A percentile compares a stretch with the other conserved stretches of the same genome.
Conservation (phyloP, 2,888 invertebrate genomes). For the Candidula unifasciata region DNA sequence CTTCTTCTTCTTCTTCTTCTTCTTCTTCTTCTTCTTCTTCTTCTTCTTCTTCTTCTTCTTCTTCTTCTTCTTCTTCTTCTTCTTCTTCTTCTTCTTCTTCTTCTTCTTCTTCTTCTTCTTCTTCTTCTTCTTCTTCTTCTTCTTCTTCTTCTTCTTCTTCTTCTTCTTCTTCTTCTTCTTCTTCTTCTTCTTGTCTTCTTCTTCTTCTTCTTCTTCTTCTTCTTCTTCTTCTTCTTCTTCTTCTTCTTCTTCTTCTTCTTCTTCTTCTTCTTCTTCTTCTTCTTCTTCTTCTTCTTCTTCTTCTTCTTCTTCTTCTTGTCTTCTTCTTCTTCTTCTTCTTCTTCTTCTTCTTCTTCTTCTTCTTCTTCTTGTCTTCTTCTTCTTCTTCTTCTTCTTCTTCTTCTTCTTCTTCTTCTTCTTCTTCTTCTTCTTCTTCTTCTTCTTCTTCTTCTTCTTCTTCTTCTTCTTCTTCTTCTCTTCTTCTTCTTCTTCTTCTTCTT, state of each 20-base stretch:
- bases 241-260: neutral
- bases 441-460: neutral
- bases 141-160: neutral
- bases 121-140: neutral
- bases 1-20: no score
- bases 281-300: no score
- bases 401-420: neutral
- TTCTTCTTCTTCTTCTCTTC: neutral
- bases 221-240: no score
- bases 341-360: no score
- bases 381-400: neutral
- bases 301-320: no score
- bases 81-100: no score
- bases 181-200: neutral
- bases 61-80: no score
- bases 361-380: no score
- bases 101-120: no score
- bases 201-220: neutral
- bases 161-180: neutral
- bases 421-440: neutral
- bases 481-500: neutral
- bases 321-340: no score
- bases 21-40: no score
- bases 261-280: neutral
- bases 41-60: no score